Evolutionary conservation across 2,113 vertebrate species (phyloP).

Genomic region (Pungitius pungitius): DNA sequence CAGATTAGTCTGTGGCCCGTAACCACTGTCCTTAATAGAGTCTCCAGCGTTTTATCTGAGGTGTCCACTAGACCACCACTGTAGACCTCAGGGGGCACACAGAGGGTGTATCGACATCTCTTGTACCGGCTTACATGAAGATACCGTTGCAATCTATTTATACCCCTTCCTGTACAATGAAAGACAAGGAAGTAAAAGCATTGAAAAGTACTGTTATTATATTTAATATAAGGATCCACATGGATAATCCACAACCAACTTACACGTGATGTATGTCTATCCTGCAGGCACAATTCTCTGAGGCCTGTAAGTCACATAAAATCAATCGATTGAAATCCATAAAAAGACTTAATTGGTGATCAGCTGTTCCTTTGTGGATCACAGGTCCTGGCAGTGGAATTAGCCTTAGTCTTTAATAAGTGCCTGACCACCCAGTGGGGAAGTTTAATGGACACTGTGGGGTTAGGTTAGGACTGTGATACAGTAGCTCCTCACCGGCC

Average conservation of each 20-base stretch:
- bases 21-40: slow-evolving; percentile 83
- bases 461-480: slow-evolving; percentile 56
- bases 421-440: slow-evolving; percentile 59
- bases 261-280: slow-evolving; percentile 20
- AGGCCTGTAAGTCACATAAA: slow-evolving; percentile 58
- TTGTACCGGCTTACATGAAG: slow-evolving; percentile 29
- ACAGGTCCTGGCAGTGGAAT: slow-evolving; percentile 76
- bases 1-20: slow-evolving; percentile 82
- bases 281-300: slow-evolving; percentile 28
- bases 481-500: slow-evolving; percentile 51
- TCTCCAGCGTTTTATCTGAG: slow-evolving; percentile 73
- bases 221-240: slow-evolving; percentile 17
- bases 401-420: slow-evolving; percentile 76
- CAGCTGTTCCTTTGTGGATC: slow-evolving; percentile 75
- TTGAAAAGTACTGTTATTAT: neutral
- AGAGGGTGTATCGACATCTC: slow-evolving; percentile 50
- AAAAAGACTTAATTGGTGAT: slow-evolving; percentile 80
- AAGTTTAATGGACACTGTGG: slow-evolving; percentile 71
- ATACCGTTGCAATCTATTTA: slow-evolving; percentile 17
- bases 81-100: slow-evolving; percentile 66
- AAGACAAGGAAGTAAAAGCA: slow-evolving; percentile 1
- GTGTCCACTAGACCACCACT: slow-evolving; percentile 75
- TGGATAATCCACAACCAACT: slow-evolving; percentile 1
- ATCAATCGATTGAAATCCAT: slow-evolving; percentile 77
- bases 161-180: slow-evolving; percentile 3